A percentile compares a stretch with the other conserved stretches of the same genome.
These are phyloP conservation scores for Amiota communis DNA, from an alignment of 2,888 invertebrate species.

Conservation along the genomic window DNA sequence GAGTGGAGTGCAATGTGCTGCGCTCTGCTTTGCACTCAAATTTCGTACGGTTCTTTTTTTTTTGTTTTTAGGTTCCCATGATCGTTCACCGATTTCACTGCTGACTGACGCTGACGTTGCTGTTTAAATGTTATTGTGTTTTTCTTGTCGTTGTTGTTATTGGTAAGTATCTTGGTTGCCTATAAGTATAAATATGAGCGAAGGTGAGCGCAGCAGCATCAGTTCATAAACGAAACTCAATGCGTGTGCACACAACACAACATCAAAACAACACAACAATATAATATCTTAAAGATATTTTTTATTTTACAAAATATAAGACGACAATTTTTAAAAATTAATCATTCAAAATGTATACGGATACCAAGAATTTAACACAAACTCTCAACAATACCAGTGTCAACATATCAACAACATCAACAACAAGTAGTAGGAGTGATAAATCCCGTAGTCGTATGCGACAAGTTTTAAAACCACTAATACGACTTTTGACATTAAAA, in stretches of 20 bases:
- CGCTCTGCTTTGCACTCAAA: slow-evolving; percentile 59
- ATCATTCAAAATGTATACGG: slow-evolving; percentile 63
- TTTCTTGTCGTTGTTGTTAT: slow-evolving; percentile 58
- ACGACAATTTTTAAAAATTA: slow-evolving; percentile 23
- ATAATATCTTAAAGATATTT: not conserved
- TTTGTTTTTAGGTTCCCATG: slow-evolving; percentile 43
- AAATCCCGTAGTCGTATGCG: slow-evolving; percentile 58
- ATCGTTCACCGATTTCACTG: slow-evolving; percentile 59
- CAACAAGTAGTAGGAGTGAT: slow-evolving; percentile 26
- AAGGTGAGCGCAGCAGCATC: slow-evolving; percentile 70
- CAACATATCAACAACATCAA: slow-evolving; percentile 37
- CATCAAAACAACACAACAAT: slow-evolving; percentile 39
- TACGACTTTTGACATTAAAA: slow-evolving; percentile 60
- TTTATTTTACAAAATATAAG: too few relatives aligned
- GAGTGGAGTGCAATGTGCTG: slow-evolving; percentile 28
- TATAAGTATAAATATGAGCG: slow-evolving; percentile 70
- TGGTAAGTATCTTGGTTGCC: too few relatives aligned
- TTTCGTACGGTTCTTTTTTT: slow-evolving; percentile 63
- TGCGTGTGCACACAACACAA: slow-evolving; percentile 58
- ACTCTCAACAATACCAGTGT: slow-evolving; percentile 37
- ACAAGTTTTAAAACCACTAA: slow-evolving; percentile 67
- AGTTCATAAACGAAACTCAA: slow-evolving; percentile 69
- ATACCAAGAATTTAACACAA: slow-evolving; percentile 66
- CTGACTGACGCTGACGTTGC: slow-evolving; percentile 51
- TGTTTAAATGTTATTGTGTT: not conserved